phyloP scores from a whole-genome alignment of 2,888 invertebrate genomes.

The Spodoptera exigua region DNA sequence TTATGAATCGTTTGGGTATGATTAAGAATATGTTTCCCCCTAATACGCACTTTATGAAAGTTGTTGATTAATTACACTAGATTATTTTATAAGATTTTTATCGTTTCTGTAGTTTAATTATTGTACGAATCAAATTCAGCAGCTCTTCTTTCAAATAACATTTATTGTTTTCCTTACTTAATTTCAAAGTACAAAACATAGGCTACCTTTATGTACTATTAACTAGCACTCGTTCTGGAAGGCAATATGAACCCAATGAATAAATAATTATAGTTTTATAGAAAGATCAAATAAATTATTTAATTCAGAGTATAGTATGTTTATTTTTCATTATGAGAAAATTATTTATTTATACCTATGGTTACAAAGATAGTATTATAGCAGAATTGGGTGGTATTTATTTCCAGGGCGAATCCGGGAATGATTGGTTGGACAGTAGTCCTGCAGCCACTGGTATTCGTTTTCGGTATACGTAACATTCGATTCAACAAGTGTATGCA shows the following conservation, averaged over 20 bases:
- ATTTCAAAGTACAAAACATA: conserved; percentile 88
- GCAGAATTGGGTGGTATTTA: conserved; percentile 69
- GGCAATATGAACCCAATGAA: conserved; percentile 71
- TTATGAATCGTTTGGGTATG: conserved; percentile 67
- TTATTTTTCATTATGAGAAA: conserved; percentile 80
- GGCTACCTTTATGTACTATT: conserved; percentile 76
- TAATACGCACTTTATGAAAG: conserved; percentile 72
- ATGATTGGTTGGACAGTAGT: conserved; percentile 42
- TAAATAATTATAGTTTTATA: conserved; percentile 70
- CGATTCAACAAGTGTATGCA: conserved; percentile 57
- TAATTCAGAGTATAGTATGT: conserved; percentile 77
- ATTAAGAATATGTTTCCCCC: conserved; percentile 67
- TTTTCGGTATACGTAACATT: conserved; percentile 62
- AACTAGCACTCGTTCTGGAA: conserved; percentile 74
- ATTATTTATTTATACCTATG: conserved; percentile 80
- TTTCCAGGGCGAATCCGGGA: conserved; percentile 65
- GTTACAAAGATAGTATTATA: conserved; percentile 78
- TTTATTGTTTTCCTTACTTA: conserved; percentile 73
- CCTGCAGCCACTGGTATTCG: conserved; percentile 36
- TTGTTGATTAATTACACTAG: conserved; percentile 80
- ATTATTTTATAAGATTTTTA: conserved; percentile 75
- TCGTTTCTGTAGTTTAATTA: conserved; percentile 80
- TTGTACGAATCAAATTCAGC: conserved; percentile 80
- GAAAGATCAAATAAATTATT: conserved; percentile 82
- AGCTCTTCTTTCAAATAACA: conserved; percentile 76